phyloP scores from a whole-genome alignment of 2,888 invertebrate genomes.

The Pantelozetes paolii region DNA sequence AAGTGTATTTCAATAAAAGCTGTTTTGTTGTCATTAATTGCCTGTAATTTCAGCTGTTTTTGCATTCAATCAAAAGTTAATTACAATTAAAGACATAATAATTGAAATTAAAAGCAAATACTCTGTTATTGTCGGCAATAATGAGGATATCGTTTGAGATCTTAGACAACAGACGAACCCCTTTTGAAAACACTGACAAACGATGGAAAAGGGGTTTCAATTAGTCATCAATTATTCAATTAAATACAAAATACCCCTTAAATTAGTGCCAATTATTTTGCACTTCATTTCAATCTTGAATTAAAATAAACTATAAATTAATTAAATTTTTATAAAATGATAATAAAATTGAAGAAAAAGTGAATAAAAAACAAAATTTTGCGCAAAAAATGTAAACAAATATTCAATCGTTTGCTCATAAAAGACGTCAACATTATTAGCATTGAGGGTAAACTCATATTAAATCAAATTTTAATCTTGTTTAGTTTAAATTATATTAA shows the following conservation, averaged over 20 bases:
- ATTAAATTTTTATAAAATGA: neutral
- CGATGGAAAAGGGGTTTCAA: neutral
- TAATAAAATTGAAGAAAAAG: neutral
- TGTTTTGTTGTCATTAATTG: constrained; percentile 15
- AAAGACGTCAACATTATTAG: too few species aligned
- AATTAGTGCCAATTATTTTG: neutral
- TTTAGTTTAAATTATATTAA: too few species aligned
- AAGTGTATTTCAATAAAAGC: constrained; percentile 29
- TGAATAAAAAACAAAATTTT: neutral
- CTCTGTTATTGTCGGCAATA: neutral
- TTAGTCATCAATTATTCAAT: neutral
- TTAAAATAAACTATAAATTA: neutral
- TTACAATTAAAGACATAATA: neutral
- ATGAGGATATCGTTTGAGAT: neutral
- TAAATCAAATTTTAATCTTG: too few species aligned
- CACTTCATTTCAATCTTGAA: neutral
- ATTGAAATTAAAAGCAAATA: neutral
- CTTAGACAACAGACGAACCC: constrained; percentile 18
- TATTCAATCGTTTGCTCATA: neutral
- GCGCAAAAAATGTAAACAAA: neutral
- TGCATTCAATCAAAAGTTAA: neutral
- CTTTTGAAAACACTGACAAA: constrained; percentile 26
- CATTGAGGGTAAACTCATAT: too few species aligned
- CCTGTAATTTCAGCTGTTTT: constrained; percentile 24
- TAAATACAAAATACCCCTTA: constrained; percentile 1